Percentiles rank a stretch among this genome's conserved stretches.
Evolutionary conservation across 1,140 invertebrate genomes (phyloP).

Genomic region (Eriosoma lanigerum): DNA sequence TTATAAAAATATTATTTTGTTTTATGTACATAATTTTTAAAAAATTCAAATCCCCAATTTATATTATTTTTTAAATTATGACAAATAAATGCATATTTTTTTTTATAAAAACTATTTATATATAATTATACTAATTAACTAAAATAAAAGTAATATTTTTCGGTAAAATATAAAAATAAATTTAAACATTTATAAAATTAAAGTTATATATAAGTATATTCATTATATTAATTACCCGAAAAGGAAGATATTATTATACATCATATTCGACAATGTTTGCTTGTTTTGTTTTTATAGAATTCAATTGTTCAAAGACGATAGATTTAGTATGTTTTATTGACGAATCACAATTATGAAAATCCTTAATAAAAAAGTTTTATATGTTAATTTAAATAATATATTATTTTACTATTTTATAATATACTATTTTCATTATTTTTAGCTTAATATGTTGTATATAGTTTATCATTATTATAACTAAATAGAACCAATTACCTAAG

Average conservation of each 20-base stretch:
- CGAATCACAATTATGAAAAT: conserved; percentile 4
- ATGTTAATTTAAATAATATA: neutral
- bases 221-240: conserved; percentile 7
- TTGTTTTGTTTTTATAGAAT: conserved; percentile 3
- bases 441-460: no score
- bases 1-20: neutral
- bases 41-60: no score
- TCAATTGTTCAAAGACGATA: neutral
- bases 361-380: neutral
- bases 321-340: neutral
- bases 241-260: conserved; percentile 11
- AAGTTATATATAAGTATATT: neutral
- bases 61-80: neutral
- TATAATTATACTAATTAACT: neutral
- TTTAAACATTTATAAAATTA: neutral
- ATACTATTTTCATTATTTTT: neutral
- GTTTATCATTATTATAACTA: neutral
- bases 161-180: neutral
- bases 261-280: conserved; percentile 12
- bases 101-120: no score
- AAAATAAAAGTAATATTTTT: no score
- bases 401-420: neutral
- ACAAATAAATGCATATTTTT: no score
- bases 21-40: neutral
- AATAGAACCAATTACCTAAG: neutral